Conservation (phyloP, 2,113 vertebrate species). For the Tupaia chinensis region DNA sequence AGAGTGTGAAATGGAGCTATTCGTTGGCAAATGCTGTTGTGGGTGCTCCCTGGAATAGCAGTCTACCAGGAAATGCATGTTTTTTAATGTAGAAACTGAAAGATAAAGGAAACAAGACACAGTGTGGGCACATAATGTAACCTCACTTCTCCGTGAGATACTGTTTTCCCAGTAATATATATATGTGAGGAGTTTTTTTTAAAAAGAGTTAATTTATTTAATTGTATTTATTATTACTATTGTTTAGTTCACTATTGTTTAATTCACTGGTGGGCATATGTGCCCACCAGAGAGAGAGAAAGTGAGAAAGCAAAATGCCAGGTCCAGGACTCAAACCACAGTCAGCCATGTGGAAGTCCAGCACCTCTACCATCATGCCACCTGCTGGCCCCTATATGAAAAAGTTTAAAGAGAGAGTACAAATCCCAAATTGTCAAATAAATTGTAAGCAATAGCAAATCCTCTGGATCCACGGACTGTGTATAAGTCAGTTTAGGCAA, state of each 20-base stretch:
- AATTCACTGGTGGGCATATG: no score
- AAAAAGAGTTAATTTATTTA: not conserved
- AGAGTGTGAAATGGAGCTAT: not conserved
- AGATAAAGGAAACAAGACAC: not conserved
- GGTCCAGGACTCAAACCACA: no score
- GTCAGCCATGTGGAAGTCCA: no score
- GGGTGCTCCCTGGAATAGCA: not conserved
- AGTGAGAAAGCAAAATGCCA: no score
- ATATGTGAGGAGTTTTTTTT: not conserved
- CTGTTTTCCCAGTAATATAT: not conserved
- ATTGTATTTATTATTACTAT: no score
- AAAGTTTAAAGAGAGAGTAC: conserved; percentile 29
- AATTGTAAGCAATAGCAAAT: not conserved
- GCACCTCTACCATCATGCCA: no score
- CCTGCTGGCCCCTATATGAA: not conserved
- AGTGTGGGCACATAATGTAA: not conserved
- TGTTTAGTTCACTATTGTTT: no score
- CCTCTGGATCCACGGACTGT: not conserved
- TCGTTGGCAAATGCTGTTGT: not conserved
- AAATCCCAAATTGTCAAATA: not conserved
- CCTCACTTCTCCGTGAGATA: not conserved
- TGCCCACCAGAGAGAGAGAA: no score
- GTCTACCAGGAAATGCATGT: not conserved
- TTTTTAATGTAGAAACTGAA: not conserved
- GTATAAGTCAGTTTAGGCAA: not conserved